Percentiles rank a stretch among this genome's conserved stretches.
Evolutionary conservation across 2,888 invertebrate genomes (phyloP).

Genomic region (Parnassius smintheus): DNA sequence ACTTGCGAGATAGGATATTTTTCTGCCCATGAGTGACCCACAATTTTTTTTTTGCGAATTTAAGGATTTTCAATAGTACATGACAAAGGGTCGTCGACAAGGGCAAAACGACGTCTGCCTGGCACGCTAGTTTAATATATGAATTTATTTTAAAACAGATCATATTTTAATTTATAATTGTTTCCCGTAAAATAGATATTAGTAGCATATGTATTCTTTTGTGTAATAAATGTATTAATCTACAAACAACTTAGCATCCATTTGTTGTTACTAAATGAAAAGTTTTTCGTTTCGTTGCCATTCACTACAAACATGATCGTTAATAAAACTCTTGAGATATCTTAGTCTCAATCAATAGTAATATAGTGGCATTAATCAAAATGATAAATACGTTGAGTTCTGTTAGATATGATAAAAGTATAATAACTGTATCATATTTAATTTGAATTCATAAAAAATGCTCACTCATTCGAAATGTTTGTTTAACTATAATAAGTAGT

Average conservation of each 20-base stretch:
- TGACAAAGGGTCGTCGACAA: no score
- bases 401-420: neutral
- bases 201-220: neutral
- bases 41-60: no score
- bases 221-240: conserved; percentile 19
- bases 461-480: no score
- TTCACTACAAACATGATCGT: conserved; percentile 13
- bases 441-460: no score
- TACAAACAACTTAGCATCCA: conserved; percentile 18
- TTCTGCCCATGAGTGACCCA: no score
- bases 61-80: no score
- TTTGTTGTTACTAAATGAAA: conserved; percentile 14
- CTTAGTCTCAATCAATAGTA: conserved; percentile 5
- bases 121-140: neutral
- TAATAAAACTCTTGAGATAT: conserved; percentile 12
- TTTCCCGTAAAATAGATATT: no score
- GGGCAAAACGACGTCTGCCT: no score
- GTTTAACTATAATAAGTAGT: no score
- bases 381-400: conserved; percentile 6
- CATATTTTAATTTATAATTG: no score
- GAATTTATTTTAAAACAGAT: neutral
- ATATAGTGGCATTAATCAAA: conserved; percentile 15
- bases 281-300: conserved; percentile 3
- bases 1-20: no score
- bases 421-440: neutral